These are phyloP conservation scores for Tigriopus californicus DNA, from an alignment of 2,888 invertebrate genomes.

Conservation along the genomic window DNA sequence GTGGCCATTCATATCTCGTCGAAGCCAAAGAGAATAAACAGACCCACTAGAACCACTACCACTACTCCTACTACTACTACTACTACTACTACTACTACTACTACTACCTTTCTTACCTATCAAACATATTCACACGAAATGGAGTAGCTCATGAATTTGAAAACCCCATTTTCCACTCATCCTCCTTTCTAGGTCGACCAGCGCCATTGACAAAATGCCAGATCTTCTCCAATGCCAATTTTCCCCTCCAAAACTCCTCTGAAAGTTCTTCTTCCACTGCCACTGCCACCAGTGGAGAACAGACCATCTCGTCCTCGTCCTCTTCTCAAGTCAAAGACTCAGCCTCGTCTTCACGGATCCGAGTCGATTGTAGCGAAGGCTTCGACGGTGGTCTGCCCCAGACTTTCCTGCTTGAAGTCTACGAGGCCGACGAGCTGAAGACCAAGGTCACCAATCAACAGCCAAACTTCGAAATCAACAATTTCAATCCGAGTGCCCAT, in stretches of 20 bases:
- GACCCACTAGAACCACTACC: too few relatives aligned
- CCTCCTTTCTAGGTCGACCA: constrained; percentile 3
- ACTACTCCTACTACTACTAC: too few relatives aligned
- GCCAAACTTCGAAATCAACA: constrained; percentile 3
- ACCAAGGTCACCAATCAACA: constrained; percentile 9
- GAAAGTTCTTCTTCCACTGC: background rate
- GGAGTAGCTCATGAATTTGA: too few relatives aligned
- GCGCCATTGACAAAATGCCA: constrained; percentile 4
- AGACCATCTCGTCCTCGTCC: too few relatives aligned
- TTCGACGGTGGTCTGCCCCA: constrained; percentile 13
- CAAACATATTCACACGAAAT: too few relatives aligned
- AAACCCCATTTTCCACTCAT: too few relatives aligned
- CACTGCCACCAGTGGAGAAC: background rate
- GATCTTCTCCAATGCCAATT: background rate
- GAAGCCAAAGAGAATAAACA: too few relatives aligned
- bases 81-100: too few relatives aligned
- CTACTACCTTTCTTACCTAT: too few relatives aligned
- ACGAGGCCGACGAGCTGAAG: constrained; percentile 6
- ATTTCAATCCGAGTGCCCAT: background rate
- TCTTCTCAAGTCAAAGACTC: too few relatives aligned
- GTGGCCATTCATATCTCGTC: too few relatives aligned
- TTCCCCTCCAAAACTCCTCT: too few relatives aligned
- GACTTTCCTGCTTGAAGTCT: constrained; percentile 11
- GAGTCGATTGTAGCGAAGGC: constrained; percentile 11
- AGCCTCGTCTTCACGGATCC: background rate